These are phyloP conservation scores for Poecile atricapillus DNA, from an alignment of 2,113 vertebrate genomes.

Conservation along the genomic window DNA sequence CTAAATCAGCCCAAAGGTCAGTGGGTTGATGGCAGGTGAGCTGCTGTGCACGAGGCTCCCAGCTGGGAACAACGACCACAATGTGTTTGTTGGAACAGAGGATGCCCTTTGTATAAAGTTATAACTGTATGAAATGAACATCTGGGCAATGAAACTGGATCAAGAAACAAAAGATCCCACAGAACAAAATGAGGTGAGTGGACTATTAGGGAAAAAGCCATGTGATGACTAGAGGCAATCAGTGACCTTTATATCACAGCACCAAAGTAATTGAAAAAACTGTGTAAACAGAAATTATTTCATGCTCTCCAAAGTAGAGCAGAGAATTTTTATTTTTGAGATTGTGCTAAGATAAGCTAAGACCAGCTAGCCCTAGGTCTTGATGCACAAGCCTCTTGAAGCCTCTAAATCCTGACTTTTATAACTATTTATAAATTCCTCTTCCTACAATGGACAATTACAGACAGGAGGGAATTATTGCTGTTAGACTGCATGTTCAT, in stretches of 20 bases:
- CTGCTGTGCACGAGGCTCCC: not conserved
- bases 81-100: slow-evolving; percentile 26
- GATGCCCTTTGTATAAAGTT: slow-evolving; percentile 40
- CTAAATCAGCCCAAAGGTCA: not conserved
- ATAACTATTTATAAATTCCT: slow-evolving; percentile 23
- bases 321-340: slow-evolving; percentile 27
- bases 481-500: not conserved
- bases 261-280: slow-evolving; percentile 22
- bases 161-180: slow-evolving; percentile 33
- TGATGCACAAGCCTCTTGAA: not conserved
- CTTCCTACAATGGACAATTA: not conserved
- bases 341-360: slow-evolving; percentile 18
- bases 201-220: slow-evolving; percentile 22
- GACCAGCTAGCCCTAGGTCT: not conserved
- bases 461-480: not conserved
- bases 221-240: slow-evolving; percentile 21
- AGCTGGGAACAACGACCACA: not conserved
- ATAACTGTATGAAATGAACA: slow-evolving; percentile 4
- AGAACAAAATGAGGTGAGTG: not conserved
- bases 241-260: slow-evolving; percentile 36
- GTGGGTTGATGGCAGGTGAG: slow-evolving; percentile 43
- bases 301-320: not conserved
- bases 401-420: slow-evolving; percentile 28
- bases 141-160: slow-evolving; percentile 42
- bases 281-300: slow-evolving; percentile 38